These are phyloP conservation scores for Brachypteracias leptosomus DNA, from an alignment of 2,113 vertebrate species.

Conservation along the genomic window DNA sequence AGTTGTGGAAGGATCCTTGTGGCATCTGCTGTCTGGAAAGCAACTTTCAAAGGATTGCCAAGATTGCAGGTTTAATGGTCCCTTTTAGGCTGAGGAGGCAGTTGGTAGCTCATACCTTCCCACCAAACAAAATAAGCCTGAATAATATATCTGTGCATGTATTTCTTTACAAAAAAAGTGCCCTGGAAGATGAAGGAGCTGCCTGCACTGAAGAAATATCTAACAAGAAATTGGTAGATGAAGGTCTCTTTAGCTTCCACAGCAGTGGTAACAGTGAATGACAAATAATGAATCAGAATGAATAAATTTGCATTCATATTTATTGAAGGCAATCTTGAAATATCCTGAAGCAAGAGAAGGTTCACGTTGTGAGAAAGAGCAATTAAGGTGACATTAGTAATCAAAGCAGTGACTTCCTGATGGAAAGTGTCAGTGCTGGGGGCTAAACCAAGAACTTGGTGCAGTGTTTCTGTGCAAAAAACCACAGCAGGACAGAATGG, in stretches of 20 bases:
- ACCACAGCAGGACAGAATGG: neutral
- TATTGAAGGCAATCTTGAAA: conserved; percentile 35
- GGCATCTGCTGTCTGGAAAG: neutral
- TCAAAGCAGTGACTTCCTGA: neutral
- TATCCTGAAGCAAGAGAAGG: neutral
- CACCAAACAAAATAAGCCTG: neutral
- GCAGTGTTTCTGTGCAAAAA: neutral
- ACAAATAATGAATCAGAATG: neutral
- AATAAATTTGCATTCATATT: conserved; percentile 54
- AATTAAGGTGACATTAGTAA: conserved; percentile 56
- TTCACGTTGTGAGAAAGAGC: neutral
- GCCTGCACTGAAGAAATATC: neutral
- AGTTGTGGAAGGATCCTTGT: fast-evolving
- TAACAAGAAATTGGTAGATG: neutral
- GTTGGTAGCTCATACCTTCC: neutral
- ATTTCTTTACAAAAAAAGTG: neutral
- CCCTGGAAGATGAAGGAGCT: neutral
- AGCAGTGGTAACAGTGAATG: neutral
- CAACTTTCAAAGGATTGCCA: neutral
- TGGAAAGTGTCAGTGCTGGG: neutral
- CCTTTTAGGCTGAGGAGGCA: neutral
- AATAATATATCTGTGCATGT: neutral
- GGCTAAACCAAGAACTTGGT: fast-evolving
- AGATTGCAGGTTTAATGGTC: neutral
- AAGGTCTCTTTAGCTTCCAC: neutral